A percentile compares a stretch with the other conserved stretches of the same genome.
Conservation (phyloP, 1,140 invertebrate genomes). For the Macrocentrus cingulum region DNA sequence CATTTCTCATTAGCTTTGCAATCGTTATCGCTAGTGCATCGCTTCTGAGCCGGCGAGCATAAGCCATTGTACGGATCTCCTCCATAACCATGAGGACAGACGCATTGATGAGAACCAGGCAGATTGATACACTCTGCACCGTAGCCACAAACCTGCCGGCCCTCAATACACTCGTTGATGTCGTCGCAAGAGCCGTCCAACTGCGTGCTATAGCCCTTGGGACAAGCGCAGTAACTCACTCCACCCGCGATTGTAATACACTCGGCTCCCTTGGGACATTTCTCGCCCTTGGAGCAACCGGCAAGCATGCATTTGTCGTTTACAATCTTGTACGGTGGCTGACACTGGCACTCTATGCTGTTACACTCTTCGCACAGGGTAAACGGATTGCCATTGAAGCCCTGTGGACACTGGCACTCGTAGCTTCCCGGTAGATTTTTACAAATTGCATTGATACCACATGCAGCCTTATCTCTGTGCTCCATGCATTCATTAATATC, state of each 20-base stretch:
- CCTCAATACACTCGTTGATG: slow-evolving; percentile 80
- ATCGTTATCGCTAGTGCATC: slow-evolving; percentile 78
- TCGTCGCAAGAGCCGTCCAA: slow-evolving; percentile 78
- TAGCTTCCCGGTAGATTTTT: slow-evolving; percentile 93
- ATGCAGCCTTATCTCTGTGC: slow-evolving; percentile 70
- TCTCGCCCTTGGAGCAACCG: slow-evolving; percentile 74
- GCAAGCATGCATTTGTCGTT: slow-evolving; percentile 81
- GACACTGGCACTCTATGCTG: slow-evolving; percentile 81
- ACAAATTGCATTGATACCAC: slow-evolving; percentile 84
- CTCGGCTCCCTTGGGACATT: slow-evolving; percentile 80
- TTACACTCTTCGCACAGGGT: slow-evolving; percentile 81
- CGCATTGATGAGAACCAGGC: slow-evolving; percentile 76
- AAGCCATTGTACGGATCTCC: slow-evolving; percentile 65
- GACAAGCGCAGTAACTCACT: slow-evolving; percentile 87
- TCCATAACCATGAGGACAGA: slow-evolving; percentile 76
- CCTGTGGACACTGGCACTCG: slow-evolving; percentile 85
- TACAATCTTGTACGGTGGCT: slow-evolving; percentile 81
- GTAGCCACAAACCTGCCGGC: slow-evolving; percentile 76
- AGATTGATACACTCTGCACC: slow-evolving; percentile 84
- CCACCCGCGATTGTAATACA: slow-evolving; percentile 87
- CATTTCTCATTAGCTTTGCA: slow-evolving; percentile 87
- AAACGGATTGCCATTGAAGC: slow-evolving; percentile 87
- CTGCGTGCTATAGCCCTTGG: slow-evolving; percentile 74
- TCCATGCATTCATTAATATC: slow-evolving; percentile 88
- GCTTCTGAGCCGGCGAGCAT: slow-evolving; percentile 77